Conservation (phyloP, 2,797 vertebrate genomes). For the Enteromius trimaculatus region DNA sequence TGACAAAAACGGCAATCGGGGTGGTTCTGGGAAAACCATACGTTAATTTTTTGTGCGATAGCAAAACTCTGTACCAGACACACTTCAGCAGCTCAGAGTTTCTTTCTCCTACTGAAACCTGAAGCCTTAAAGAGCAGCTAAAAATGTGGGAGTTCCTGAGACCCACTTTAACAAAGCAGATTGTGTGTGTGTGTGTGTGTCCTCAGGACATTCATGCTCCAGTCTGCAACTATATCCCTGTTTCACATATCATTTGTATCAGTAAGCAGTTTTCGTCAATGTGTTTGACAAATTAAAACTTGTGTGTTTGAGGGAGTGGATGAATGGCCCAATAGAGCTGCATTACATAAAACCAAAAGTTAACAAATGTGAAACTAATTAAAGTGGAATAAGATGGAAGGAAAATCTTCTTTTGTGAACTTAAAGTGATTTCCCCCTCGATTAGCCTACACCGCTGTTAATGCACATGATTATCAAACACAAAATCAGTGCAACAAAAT, state of each 20-base stretch:
- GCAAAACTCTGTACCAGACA: constrained; percentile 29
- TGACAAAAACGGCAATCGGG: background rate
- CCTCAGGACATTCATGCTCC: constrained; percentile 37
- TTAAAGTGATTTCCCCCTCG: background rate
- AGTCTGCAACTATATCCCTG: constrained; percentile 20
- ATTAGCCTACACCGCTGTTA: background rate
- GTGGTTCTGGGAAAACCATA: background rate
- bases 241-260: background rate
- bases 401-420: background rate
- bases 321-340: background rate
- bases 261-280: background rate
- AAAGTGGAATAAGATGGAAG: background rate
- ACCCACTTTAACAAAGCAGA: constrained; percentile 78
- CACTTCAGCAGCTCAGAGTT: constrained; percentile 62
- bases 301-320: background rate
- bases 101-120: constrained; percentile 79
- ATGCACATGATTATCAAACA: background rate
- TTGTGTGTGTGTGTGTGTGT: constrained; percentile 74
- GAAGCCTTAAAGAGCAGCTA: constrained; percentile 71
- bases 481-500: background rate
- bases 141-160: constrained; percentile 77
- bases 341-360: background rate
- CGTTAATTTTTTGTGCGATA: background rate
- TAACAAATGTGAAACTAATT: too few species aligned
- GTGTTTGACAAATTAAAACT: background rate